A percentile compares a stretch with the other conserved stretches of the same genome.
These are phyloP conservation scores for Pheosia tremula DNA, from an alignment of 2,888 invertebrate genomes.

Conservation along the genomic window DNA sequence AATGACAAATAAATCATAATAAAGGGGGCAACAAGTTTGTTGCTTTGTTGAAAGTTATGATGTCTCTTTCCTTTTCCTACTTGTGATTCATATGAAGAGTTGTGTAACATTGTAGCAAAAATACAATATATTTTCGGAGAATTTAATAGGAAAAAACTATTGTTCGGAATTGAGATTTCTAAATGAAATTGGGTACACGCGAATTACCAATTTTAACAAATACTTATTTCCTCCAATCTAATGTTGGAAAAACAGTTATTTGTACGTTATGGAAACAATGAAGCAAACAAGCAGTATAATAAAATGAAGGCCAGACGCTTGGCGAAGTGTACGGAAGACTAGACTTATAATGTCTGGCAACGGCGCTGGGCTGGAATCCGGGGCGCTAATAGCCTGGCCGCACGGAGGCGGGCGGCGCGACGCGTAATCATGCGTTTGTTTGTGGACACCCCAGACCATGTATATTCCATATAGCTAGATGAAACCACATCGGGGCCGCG, in stretches of 20 bases:
- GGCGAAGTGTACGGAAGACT: background rate
- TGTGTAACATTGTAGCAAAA: too few relatives aligned
- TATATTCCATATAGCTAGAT: too few relatives aligned
- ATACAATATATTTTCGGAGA: too few relatives aligned
- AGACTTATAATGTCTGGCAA: background rate
- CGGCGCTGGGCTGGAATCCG: background rate
- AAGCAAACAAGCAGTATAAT: background rate
- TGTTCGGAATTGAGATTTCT: background rate
- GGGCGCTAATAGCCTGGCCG: background rate
- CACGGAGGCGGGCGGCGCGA: background rate
- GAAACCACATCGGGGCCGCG: background rate
- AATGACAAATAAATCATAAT: background rate
- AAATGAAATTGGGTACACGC: background rate
- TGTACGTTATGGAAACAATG: background rate
- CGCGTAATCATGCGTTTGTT: background rate
- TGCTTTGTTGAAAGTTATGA: background rate
- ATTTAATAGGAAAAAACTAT: background rate
- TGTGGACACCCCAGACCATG: background rate
- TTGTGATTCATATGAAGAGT: too few relatives aligned
- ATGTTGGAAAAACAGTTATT: background rate
- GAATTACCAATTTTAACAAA: background rate
- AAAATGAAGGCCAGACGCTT: background rate
- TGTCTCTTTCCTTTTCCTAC: too few relatives aligned
- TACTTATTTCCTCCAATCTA: background rate
- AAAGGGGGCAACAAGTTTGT: background rate